Base-by-base conservation (phyloP, 2,888 invertebrate species). In the Ornithoptera alexandrae region DNA sequence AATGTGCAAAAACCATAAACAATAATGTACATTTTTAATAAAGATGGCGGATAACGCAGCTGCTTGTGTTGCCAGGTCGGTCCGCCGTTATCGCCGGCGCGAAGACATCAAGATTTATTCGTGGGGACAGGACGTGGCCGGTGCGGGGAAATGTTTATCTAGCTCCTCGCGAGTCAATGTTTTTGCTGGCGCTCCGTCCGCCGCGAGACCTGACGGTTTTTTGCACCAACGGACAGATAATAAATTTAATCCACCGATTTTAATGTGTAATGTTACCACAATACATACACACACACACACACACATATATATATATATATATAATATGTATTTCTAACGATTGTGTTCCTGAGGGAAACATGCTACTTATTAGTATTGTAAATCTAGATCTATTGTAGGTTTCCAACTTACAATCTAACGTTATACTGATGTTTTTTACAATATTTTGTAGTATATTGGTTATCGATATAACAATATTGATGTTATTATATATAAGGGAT, bases 71-170 rank as follows among this genome's bases (percentile, higher is more conserved):
- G 67, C 67, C 70, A 67, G 70, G 61, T 61, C 60, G 53, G 59
- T 60, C 59, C 50, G 63, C 36, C 67, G 79, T 77, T 86, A 86
- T 87, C 87, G 81, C 62, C 36, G 67, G 74, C 76, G 77, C 80
- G 81, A 77, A 82, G 85, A 86, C 87, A 86, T 87, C 87, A 81
- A 86, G 88, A 88, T 88, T 88, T 87, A 88, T 88, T 81, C 85
- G 78, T 85, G 83, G 85, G 79, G 76, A 73, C 81, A 77, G 80
- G 81, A 84, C 83, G 83, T 79, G 81, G 82, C 81, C 84, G 81
- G 79, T 80, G 79, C 76, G 77, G 82, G 85, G 87, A 87, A 88
- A 87, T 86, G 86, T 86, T 87, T 87, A 87, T 87, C 87, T 86
- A 84, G 78, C 77, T 78, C 80, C 78, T 79, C 81, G 80, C 77